Conservation (phyloP, 30 jellyfish, hydroid and myxozoan species). For the Hydractinia echinata region DNA sequence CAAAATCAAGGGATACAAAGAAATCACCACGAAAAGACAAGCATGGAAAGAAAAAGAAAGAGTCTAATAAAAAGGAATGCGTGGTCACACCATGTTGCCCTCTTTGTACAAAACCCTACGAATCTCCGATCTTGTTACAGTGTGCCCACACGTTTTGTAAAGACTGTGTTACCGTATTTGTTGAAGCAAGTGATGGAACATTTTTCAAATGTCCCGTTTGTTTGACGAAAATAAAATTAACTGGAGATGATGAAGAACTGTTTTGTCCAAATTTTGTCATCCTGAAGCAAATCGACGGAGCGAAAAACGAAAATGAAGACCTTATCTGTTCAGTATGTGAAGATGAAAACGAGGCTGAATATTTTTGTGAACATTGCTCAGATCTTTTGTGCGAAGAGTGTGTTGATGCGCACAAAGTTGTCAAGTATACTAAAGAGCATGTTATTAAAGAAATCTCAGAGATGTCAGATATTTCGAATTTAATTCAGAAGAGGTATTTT, state of each 20-base stretch:
- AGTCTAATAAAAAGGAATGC: neutral
- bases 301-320: conserved; percentile 16
- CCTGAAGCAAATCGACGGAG: conserved; percentile 39
- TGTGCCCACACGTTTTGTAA: conserved; percentile 94
- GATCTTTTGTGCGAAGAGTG: conserved; percentile 74
- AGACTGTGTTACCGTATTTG: conserved; percentile 80
- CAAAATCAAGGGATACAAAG: neutral
- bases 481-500: conserved; percentile 45
- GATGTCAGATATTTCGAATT: conserved; percentile 43
- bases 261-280: conserved; percentile 90
- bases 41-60: neutral
- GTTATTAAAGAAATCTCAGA: conserved; percentile 24
- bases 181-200: conserved; percentile 60
- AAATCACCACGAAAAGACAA: neutral
- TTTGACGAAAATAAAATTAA: conserved; percentile 35
- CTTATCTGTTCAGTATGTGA: conserved; percentile 54
- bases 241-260: conserved; percentile 88
- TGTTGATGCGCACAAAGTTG: conserved; percentile 50
- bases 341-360: conserved; percentile 41
- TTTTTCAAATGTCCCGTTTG: conserved; percentile 76
- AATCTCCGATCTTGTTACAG: conserved; percentile 66
- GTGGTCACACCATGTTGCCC: conserved; percentile 55
- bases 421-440: conserved; percentile 50
- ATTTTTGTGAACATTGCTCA: conserved; percentile 66
- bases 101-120: conserved; percentile 45